A percentile compares a stretch with the other conserved stretches of the same genome.
Conservation (phyloP, 2,113 vertebrate species). For the Lethenteron camtschaticum region DNA sequence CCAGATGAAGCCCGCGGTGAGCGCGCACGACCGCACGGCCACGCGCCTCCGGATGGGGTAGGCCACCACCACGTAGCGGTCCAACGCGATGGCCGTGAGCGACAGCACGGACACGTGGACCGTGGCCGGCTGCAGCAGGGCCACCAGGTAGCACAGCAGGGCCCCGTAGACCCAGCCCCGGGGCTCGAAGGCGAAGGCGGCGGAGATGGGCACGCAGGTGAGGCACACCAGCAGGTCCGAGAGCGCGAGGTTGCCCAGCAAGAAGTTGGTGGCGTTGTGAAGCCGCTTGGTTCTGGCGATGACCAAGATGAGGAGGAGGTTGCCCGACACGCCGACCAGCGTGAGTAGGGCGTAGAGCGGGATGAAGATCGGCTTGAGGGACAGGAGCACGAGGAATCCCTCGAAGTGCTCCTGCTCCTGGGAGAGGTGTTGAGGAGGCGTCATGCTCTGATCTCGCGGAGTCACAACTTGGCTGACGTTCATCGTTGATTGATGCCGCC, state of each 20-base stretch:
- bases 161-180: slow-evolving; percentile 47
- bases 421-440: no score
- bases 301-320: slow-evolving; percentile 45
- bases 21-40: slow-evolving; percentile 27
- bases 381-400: slow-evolving; percentile 36
- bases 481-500: no score
- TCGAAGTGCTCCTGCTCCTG: slow-evolving; percentile 18
- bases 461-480: no score
- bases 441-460: no score
- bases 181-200: slow-evolving; percentile 42
- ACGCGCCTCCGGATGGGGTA: slow-evolving; percentile 37
- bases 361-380: slow-evolving; percentile 44
- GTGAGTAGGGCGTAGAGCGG: slow-evolving; percentile 37
- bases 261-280: slow-evolving; percentile 54
- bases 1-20: slow-evolving; percentile 36
- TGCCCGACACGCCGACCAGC: slow-evolving; percentile 34
- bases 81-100: slow-evolving; percentile 49
- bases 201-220: slow-evolving; percentile 46
- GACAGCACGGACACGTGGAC: slow-evolving; percentile 49
- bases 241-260: slow-evolving; percentile 44
- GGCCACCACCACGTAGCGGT: slow-evolving; percentile 47
- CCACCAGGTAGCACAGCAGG: slow-evolving; percentile 43
- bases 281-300: slow-evolving; percentile 46
- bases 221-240: slow-evolving; percentile 54
- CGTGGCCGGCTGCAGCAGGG: slow-evolving; percentile 37